These are phyloP conservation scores for Eristalis tenax DNA, from an alignment of 2,888 invertebrate genomes.

Conservation along the genomic window DNA sequence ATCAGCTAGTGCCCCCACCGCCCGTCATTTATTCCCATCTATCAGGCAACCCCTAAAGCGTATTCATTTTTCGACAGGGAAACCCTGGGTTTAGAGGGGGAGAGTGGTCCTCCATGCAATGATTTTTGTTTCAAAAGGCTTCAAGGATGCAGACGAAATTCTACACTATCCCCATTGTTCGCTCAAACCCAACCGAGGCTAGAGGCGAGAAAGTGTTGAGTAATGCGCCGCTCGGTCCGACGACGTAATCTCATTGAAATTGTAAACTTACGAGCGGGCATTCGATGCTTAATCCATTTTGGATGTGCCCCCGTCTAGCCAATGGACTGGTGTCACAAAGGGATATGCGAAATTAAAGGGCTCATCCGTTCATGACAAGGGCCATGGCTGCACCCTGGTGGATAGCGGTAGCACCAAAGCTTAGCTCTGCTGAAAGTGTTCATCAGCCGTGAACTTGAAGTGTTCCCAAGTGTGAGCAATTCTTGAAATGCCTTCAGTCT, in stretches of 20 bases:
- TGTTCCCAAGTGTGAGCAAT: constrained; percentile 44
- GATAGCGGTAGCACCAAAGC: background rate
- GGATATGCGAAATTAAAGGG: constrained; percentile 66
- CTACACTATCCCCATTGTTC: constrained; percentile 30
- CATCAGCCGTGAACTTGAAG: constrained; percentile 61
- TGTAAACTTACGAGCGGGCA: constrained; percentile 58
- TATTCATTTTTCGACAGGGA: constrained; percentile 8
- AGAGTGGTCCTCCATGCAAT: constrained; percentile 19
- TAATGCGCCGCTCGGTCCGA: constrained; percentile 47
- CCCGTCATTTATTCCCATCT: constrained; percentile 16
- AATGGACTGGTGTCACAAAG: constrained; percentile 45
- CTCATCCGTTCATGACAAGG: constrained; percentile 26
- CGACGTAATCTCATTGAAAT: constrained; percentile 65
- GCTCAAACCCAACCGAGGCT: background rate
- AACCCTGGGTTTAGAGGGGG: too few species aligned
- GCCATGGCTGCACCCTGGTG: background rate
- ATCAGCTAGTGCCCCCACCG: background rate
- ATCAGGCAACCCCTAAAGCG: constrained; percentile 9
- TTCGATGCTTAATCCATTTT: constrained; percentile 68
- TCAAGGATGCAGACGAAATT: constrained; percentile 62
- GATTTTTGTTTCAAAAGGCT: constrained; percentile 64
- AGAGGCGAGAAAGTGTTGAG: constrained; percentile 52
- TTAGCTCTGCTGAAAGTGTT: constrained; percentile 44
- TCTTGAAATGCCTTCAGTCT: constrained; percentile 48
- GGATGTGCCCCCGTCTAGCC: constrained; percentile 42